Percentiles rank a stretch among this genome's conserved stretches.
Evolutionary conservation across 2,888 invertebrate genomes (phyloP).

Genomic region (Acleris emargana): DNA sequence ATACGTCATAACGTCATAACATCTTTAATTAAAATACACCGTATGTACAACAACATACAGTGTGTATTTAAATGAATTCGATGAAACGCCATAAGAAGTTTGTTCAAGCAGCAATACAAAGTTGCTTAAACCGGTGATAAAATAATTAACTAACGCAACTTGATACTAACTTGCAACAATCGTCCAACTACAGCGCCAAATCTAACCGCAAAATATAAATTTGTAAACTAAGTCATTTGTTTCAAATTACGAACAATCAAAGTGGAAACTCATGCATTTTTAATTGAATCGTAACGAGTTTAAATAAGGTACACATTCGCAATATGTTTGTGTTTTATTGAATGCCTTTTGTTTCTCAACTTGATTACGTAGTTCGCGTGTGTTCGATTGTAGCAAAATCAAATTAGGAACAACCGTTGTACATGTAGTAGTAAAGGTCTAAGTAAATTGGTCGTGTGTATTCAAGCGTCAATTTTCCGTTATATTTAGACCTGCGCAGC

Average conservation of each 20-base stretch:
- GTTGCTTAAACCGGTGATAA: neutral
- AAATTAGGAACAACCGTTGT: no score
- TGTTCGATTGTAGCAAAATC: no score
- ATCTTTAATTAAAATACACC: neutral
- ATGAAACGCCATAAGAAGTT: neutral
- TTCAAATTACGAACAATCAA: no score
- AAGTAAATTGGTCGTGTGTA: no score
- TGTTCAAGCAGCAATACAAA: neutral
- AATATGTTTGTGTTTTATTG: neutral
- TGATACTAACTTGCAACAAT: neutral
- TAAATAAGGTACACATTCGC: neutral
- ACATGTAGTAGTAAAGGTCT: no score
- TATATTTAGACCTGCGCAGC: no score
- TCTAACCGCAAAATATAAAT: neutral
- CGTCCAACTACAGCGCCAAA: neutral
- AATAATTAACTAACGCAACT: neutral
- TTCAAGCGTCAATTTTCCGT: no score
- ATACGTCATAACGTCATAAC: neutral
- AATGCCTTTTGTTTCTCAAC: neutral
- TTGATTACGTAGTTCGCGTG: slow-evolving; percentile 3
- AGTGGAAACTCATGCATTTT: neutral
- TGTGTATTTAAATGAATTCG: neutral
- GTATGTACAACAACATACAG: neutral
- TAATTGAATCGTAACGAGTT: neutral
- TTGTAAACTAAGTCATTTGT: neutral